Evolutionary conservation across 2,888 invertebrate species (phyloP), one percentile per base, ranked within the genome.

Genomic region (Germaria angustata): DNA sequence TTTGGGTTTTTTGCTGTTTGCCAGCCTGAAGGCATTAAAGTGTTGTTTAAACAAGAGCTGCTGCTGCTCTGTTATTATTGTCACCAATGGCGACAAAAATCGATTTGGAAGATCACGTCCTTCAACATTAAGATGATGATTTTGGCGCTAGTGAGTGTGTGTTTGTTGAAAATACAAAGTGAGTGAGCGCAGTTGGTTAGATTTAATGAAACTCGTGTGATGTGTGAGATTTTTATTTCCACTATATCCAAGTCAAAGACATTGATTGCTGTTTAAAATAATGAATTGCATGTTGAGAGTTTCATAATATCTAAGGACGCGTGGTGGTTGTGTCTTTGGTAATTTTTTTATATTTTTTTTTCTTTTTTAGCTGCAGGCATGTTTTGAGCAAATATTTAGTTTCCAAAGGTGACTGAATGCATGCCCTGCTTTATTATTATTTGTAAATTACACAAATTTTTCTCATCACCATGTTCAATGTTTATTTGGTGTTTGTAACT

Each of bases 1-100:
- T 55, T 65, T 78, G 63, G 61, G 36, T 53, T 80, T 65, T 53
- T 44, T 55, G 46, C n/a, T 32, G 49, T 55, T 65, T 49, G 32
- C 9, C 17, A 36, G 73, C 82, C 75, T 32, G 24, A 69, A 79
- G 82, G 75, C 79, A 79, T 75, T 61, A 59, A 79, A 83, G 76
- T 55, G 80, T 87, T 87, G 86, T 86, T 87, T 85, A 87, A 87
- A 87, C 86, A 88, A 85, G 87, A 85, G 83, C 69, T 83, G 80
- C 83, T 39, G 28, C 61, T 79, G 49, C 72, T 80, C 85, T 85
- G 80, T 84, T 65, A 85, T 85, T 85, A 85, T 85, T 86, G 85
- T 86, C 86, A 86, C 83, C 81, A 84, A 59, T 84, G 84, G 85
- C 85, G 85, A 80, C 81, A 79, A 82, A 85, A 83, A 85, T 84